phyloP scores from a whole-genome alignment of 2,113 vertebrate species.

The Bostrychus sinensis region DNA sequence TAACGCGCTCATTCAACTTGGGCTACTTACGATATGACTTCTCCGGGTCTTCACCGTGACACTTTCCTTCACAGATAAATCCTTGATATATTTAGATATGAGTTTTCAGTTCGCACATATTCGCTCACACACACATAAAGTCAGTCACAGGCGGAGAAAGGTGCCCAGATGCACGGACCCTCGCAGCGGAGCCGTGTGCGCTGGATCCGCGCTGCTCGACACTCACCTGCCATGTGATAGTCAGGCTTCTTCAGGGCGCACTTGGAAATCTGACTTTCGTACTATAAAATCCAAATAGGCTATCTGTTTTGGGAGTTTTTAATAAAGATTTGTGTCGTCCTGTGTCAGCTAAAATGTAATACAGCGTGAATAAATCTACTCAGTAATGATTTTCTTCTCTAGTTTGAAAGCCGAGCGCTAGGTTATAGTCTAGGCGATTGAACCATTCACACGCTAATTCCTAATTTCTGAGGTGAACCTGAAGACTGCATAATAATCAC shows the following conservation, averaged over 20 bases:
- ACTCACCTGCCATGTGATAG: slow-evolving; percentile 65
- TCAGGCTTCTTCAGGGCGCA: slow-evolving; percentile 41
- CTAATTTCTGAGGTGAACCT: too few relatives aligned
- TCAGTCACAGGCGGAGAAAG: not conserved
- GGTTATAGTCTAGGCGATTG: too few relatives aligned
- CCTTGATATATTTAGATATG: slow-evolving; percentile 1
- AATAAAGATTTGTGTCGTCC: too few relatives aligned
- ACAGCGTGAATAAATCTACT: too few relatives aligned
- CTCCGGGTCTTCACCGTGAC: not conserved
- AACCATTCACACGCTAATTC: too few relatives aligned
- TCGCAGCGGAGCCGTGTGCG: not conserved
- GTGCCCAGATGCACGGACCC: not conserved
- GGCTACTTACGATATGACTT: slow-evolving; percentile 2
- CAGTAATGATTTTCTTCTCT: too few relatives aligned
- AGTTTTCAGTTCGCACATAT: not conserved
- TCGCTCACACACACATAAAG: not conserved
- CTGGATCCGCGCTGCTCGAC: slow-evolving; percentile 9
- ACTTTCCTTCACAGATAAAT: slow-evolving; percentile 25
- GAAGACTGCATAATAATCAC: too few relatives aligned
- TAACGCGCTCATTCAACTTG: not conserved
- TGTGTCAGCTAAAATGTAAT: too few relatives aligned
- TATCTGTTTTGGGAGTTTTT: too few relatives aligned
- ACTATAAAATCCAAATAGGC: too few relatives aligned
- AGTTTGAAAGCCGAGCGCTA: too few relatives aligned
- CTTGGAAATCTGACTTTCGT: not conserved